Evolutionary conservation across 2,888 invertebrate genomes (phyloP).

Genomic region (Caenorhabditis angaria): DNA sequence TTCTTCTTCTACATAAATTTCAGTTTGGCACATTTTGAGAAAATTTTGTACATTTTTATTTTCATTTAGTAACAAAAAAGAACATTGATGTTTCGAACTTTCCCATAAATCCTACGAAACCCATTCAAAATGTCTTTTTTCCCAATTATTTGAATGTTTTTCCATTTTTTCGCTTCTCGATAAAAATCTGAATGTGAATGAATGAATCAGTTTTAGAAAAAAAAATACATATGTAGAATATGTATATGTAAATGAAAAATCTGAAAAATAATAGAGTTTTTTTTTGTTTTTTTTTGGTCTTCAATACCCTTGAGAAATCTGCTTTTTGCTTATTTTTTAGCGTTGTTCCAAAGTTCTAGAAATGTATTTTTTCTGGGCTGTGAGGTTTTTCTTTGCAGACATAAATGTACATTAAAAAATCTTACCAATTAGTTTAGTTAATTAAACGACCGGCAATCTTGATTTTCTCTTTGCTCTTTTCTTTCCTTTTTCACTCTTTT

Average conservation of each 20-base stretch:
- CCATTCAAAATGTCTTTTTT: neutral
- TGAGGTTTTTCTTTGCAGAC: neutral
- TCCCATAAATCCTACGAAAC: neutral
- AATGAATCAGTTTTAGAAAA: no score
- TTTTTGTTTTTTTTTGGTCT: neutral
- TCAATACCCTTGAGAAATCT: neutral
- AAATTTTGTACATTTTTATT: neutral
- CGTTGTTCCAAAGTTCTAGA: neutral
- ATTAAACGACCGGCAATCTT: neutral
- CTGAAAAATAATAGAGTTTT: neutral
- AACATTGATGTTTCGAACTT: neutral
- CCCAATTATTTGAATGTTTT: neutral
- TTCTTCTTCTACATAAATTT: neutral
- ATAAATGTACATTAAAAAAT: neutral
- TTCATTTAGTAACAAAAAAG: neutral
- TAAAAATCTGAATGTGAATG: no score
- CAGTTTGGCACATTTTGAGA: neutral
- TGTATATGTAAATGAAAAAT: no score
- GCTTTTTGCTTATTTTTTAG: neutral
- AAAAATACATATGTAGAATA: no score
- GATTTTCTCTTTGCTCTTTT: neutral
- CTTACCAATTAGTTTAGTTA: conserved; percentile 1
- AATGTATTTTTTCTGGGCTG: no score
- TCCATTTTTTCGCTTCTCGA: neutral
- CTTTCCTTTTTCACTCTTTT: neutral